These are phyloP conservation scores for Colaptes auratus DNA, from an alignment of 2,113 vertebrate genomes.

Conservation along the genomic window DNA sequence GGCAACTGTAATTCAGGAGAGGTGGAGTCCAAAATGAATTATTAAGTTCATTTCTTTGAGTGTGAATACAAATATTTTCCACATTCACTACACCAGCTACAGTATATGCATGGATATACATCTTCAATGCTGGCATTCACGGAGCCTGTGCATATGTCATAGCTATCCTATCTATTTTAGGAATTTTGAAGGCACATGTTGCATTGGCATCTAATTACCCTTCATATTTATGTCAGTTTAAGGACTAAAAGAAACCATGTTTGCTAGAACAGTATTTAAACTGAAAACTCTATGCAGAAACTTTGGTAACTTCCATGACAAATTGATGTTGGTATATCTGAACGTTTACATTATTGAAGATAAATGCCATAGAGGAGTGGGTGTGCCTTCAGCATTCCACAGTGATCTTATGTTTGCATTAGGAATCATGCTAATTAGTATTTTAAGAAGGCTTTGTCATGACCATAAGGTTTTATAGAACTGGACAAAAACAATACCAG, in stretches of 20 bases:
- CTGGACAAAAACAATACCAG: neutral
- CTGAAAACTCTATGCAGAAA: neutral
- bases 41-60: conserved; percentile 52
- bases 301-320: neutral
- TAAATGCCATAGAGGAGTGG: neutral
- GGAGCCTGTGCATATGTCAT: neutral
- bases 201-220: neutral
- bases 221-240: conserved; percentile 27
- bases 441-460: neutral
- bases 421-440: neutral
- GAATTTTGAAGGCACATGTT: conserved; percentile 35
- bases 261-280: neutral
- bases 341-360: conserved; percentile 26
- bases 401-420: neutral
- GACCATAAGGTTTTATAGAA: neutral
- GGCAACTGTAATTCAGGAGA: conserved; percentile 43
- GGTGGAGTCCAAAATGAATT: conserved; percentile 43
- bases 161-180: conserved; percentile 57
- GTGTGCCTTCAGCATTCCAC: neutral
- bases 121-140: conserved; percentile 48
- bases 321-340: neutral
- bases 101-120: neutral
- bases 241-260: conserved; percentile 18
- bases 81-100: conserved; percentile 25
- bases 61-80: conserved; percentile 57